phyloP scores from a whole-genome alignment of 2,113 vertebrate species.

The Pogona vitticeps region DNA sequence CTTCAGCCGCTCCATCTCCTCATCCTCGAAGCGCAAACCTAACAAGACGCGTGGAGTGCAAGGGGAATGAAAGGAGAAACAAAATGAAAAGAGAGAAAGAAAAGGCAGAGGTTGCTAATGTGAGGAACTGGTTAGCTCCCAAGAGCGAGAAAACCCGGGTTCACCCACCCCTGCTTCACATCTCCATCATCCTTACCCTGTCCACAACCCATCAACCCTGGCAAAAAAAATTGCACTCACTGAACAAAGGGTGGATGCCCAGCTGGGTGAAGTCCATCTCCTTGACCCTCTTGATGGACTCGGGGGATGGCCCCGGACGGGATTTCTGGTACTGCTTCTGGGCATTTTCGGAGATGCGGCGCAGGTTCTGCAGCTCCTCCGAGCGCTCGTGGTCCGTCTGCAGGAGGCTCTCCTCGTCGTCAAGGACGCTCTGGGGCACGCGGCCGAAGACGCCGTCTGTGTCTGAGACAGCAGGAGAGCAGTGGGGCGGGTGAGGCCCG shows the following conservation, averaged over 20 bases:
- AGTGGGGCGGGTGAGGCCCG: not conserved
- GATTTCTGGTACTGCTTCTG: conserved; percentile 94
- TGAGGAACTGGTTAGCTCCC: not conserved
- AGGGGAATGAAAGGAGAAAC: fast-evolving
- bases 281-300: conserved; percentile 92
- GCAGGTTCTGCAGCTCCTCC: conserved; percentile 83
- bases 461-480: conserved; percentile 43
- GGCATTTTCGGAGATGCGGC: conserved; percentile 83
- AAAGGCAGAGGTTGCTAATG: too few relatives aligned
- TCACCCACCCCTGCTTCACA: not conserved
- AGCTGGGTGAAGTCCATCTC: conserved; percentile 80
- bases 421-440: conserved; percentile 90
- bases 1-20: conserved; percentile 85
- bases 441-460: conserved; percentile 83
- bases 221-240: conserved; percentile 81
- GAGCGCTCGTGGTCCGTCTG: conserved; percentile 78
- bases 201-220: too few relatives aligned
- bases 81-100: not conserved
- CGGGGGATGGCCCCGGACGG: conserved; percentile 83
- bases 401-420: conserved; percentile 87
- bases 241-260: conserved; percentile 89
- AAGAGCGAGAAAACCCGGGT: too few relatives aligned
- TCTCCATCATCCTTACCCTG: too few relatives aligned
- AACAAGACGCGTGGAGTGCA: not conserved
- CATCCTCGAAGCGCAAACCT: conserved; percentile 84